Conservation (phyloP, 2,113 vertebrate genomes). For the Halcyon malimbica region DNA sequence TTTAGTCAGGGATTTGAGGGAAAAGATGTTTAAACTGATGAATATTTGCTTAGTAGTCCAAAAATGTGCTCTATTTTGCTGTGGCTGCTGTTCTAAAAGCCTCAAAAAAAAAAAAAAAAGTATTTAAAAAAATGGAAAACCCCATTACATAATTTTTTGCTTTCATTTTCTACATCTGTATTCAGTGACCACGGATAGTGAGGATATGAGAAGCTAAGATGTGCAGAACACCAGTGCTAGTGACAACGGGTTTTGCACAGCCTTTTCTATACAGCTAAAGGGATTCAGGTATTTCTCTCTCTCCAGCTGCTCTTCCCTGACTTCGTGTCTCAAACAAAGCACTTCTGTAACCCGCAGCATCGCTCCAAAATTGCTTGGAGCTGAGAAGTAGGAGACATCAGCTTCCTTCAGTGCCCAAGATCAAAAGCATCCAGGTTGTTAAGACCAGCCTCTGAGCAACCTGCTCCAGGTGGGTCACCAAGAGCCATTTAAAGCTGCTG, state of each 20-base stretch:
- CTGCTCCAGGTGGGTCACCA: background rate
- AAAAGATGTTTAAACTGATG: background rate
- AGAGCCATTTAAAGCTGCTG: background rate
- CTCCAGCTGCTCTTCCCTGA: background rate
- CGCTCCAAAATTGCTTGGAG: background rate
- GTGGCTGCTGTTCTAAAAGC: background rate
- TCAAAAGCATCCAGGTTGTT: background rate
- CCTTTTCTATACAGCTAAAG: background rate
- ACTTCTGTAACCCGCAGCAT: background rate
- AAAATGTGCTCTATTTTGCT: background rate
- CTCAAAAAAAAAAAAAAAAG: background rate
- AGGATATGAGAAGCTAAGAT: background rate
- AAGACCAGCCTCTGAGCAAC: background rate
- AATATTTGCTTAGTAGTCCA: background rate
- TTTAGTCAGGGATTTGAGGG: constrained; percentile 28
- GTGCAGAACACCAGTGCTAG: background rate
- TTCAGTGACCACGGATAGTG: background rate
- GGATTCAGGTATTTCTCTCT: background rate
- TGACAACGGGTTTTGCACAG: background rate
- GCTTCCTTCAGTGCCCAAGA: background rate
- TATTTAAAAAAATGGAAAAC: background rate
- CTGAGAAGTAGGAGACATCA: background rate
- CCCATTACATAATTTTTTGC: accelerated
- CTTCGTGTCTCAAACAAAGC: background rate
- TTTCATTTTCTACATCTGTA: background rate